phyloP scores from a whole-genome alignment of 2,797 vertebrate genomes.

The Nannoperca obscura region DNA sequence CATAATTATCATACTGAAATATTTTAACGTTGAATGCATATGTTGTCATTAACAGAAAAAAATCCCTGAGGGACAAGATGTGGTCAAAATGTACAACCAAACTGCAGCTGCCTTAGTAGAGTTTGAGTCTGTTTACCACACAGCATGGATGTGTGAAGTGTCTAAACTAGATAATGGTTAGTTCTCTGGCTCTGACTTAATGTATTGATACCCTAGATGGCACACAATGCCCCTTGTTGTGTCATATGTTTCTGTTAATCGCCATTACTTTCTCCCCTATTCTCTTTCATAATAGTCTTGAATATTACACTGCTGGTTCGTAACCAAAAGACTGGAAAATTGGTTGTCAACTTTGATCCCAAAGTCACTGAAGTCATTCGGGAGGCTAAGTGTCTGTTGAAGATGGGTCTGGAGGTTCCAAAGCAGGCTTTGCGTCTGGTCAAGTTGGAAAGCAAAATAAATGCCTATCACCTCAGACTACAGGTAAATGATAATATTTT shows the following conservation, averaged over 20 bases:
- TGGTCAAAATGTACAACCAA: slow-evolving; percentile 86
- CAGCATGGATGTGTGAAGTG: slow-evolving; percentile 84
- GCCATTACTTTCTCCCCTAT: neutral
- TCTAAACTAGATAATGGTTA: slow-evolving; percentile 82
- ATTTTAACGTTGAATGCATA: slow-evolving; percentile 1
- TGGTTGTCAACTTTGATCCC: slow-evolving; percentile 88
- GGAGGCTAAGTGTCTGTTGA: slow-evolving; percentile 88
- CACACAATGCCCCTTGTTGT: neutral
- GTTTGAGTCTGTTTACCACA: slow-evolving; percentile 85
- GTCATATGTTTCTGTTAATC: neutral
- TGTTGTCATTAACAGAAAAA: slow-evolving; percentile 78
- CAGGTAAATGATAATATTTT: slow-evolving; percentile 78
- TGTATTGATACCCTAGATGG: neutral
- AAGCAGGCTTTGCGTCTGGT: slow-evolving; percentile 82
- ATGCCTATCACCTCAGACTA: slow-evolving; percentile 75
- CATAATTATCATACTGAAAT: neutral
- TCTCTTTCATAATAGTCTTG: slow-evolving; percentile 80
- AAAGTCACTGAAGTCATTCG: slow-evolving; percentile 84
- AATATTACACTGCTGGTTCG: slow-evolving; percentile 83
- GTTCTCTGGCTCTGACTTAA: slow-evolving; percentile 56
- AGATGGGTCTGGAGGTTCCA: slow-evolving; percentile 86
- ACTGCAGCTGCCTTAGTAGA: slow-evolving; percentile 83
- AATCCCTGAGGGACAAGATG: slow-evolving; percentile 82
- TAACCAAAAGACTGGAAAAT: slow-evolving; percentile 82
- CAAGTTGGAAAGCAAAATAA: slow-evolving; percentile 82